Evolutionary conservation across 2,797 vertebrate genomes (phyloP), one percentile per base, ranked within the genome.

Genomic region (Heteromormyrus szaboi): DNA sequence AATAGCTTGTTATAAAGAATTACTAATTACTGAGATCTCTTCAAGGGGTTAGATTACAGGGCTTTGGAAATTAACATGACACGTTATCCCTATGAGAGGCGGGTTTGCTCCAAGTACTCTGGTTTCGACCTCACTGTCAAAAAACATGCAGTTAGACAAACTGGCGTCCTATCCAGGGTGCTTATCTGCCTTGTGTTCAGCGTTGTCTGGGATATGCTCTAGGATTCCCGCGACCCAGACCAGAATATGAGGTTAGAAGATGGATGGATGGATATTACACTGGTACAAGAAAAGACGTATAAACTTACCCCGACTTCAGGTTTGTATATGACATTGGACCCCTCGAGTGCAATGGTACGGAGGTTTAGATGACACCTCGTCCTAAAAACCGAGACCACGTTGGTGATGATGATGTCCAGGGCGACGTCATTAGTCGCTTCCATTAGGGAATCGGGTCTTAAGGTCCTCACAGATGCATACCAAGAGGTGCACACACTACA

Each of bases 361-460:
- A 99, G 95, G 95, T 99, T 99, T 93, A 99, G 97, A 96, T 99
- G 99, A 92, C 99, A 99, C 95, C 99, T 97, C 93, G 97, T 98
- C 96, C 97, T 97, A 95, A 99, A 99, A 90, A 98, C 98, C 90
- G 98, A 98, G 93, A 99, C 99, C 94, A 99, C 98, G 50, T 99
- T 99, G 92, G 98, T 98, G 95, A 99, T 93, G 93, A 99, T 97
- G 95, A 99, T 99, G 95, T 99, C 98, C 94, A 99, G 94, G 92
- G 97, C 97, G 93, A 98, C 97, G 92, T 99, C 98, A 91, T 97
- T 97, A 93, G 96, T 97, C 85, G 98, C 96, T 96, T 99, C 98
- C 98, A 99, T 99, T 96, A 95, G 95, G 95, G 92, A 94, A 95
- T 92, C 95, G 94, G 93, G 93, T 93, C 91, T 95, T 2, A 91